Percentiles rank a stretch among this genome's conserved stretches.
Conservation (phyloP, 2,888 invertebrate genomes). For the Ernsta delagoae region DNA sequence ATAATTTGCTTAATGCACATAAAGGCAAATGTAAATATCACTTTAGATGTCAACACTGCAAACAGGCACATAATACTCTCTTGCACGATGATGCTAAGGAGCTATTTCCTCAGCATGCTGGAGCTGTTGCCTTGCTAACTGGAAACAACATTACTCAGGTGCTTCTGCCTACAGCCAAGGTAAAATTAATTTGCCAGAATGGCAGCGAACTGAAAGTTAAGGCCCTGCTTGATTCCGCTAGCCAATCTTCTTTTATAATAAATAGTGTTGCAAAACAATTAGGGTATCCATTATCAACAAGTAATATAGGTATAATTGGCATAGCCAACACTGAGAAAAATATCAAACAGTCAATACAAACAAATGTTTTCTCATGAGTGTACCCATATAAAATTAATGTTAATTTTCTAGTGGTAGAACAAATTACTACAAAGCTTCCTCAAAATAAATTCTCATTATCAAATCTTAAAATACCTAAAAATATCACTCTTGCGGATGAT, state of each 20-base stretch:
- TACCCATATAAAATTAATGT: slow-evolving; percentile 3
- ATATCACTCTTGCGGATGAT: slow-evolving; percentile 11
- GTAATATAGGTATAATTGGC: background rate
- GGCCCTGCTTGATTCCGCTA: slow-evolving; percentile 12
- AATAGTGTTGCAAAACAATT: slow-evolving; percentile 10
- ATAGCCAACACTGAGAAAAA: slow-evolving; percentile 1
- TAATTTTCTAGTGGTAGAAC: background rate
- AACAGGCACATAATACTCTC: slow-evolving; percentile 4
- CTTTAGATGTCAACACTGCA: background rate
- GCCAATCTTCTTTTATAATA: slow-evolving; percentile 6
- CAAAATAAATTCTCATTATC: background rate
- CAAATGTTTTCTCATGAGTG: background rate
- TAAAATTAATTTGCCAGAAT: background rate
- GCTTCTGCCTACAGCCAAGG: slow-evolving; percentile 2
- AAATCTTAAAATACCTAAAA: slow-evolving; percentile 1
- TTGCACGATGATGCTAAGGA: slow-evolving; percentile 2
- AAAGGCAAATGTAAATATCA: slow-evolving; percentile 1
- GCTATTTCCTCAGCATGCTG: background rate
- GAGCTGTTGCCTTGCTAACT: background rate
- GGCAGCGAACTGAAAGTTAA: background rate
- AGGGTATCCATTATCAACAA: background rate
- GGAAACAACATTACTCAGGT: background rate
- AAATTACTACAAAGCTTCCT: background rate
- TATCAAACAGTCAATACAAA: slow-evolving; percentile 2
- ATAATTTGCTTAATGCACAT: slow-evolving; percentile 3